Evolutionary conservation across 2,888 invertebrate species (phyloP), one percentile per base, ranked within the genome.

Genomic region (Parascotia fuliginaria): DNA sequence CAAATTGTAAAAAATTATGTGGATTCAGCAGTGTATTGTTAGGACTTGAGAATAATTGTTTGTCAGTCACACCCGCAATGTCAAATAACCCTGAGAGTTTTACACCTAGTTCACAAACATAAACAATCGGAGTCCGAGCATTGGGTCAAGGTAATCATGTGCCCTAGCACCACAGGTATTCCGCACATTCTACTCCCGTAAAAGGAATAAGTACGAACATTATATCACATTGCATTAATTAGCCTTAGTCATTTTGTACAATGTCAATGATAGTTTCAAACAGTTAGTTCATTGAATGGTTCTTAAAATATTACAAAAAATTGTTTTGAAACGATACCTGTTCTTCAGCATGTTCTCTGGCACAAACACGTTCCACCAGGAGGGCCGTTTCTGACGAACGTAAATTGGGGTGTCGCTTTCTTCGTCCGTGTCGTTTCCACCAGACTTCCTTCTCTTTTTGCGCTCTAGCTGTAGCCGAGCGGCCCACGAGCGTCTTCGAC

Each of bases 331-430:
- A 55, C 50, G 49, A 61, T 90, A 95, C 95, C 95, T 95, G 91
- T 94, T 92, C 68, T 94, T 94, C 54, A 94, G 92, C 93, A 94
- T 94, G 75, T 95, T 95, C 71, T 97, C 96, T 40, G 96, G 95
- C 36, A 96, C 95, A 80, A 97, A 96, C 60, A 97, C 96, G 83
- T 96, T 97, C 97, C 97, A 97, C 97, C 97, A 97, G 29, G 96
- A 97, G 29, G 95, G 95, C 56, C 96, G 92, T 81, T 96, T 96
- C 82, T 96, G 95, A 19, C 95, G 89, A 29, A 92, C 88, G 75
- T 92, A 93, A 55, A 71, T 83, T 5, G 81, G 92, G 66, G 79
- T 79, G 55, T 90, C 90, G 59, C 75, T 80, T 72, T 87, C 90
- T 39, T 87, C 85, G 49, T 93, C 91, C 14, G 88, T 87, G 58